Conservation (phyloP, 2,888 invertebrate genomes). For the Caenorhabditis doughertyi region DNA sequence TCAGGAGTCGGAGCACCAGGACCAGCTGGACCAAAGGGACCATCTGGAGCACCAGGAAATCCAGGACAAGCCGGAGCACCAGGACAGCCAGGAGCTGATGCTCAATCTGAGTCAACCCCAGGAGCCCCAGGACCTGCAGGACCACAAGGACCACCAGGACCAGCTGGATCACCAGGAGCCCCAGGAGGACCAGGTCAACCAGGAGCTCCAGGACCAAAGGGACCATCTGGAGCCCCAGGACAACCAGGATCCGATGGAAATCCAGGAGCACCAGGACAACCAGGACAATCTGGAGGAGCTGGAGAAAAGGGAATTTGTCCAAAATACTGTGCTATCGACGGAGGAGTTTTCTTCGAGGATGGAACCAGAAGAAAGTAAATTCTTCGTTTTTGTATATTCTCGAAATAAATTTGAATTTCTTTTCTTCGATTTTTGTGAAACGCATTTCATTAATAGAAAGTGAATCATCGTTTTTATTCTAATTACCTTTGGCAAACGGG, state of each 20-base stretch:
- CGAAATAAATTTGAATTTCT: background rate
- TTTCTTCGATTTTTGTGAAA: background rate
- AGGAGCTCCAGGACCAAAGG: slow-evolving; percentile 71
- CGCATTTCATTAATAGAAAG: background rate
- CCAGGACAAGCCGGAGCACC: slow-evolving; percentile 74
- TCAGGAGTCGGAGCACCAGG: slow-evolving; percentile 62
- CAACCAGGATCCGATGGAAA: slow-evolving; percentile 71
- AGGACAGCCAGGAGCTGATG: slow-evolving; percentile 73
- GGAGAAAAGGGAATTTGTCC: slow-evolving; percentile 35
- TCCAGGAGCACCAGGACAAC: slow-evolving; percentile 64
- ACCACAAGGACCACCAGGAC: slow-evolving; percentile 68
- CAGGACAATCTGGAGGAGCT: no score
- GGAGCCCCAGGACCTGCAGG: slow-evolving; percentile 74
- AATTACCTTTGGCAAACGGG: slow-evolving; percentile 20
- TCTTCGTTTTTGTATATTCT: slow-evolving; percentile 1
- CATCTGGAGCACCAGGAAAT: slow-evolving; percentile 65
- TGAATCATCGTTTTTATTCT: background rate
- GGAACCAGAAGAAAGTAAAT: slow-evolving; percentile 29
- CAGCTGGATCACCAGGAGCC: slow-evolving; percentile 42
- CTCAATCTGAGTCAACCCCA: slow-evolving; percentile 47
- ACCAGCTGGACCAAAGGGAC: slow-evolving; percentile 68
- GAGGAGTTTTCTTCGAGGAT: slow-evolving; percentile 29
- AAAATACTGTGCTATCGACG: slow-evolving; percentile 18
- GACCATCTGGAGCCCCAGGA: slow-evolving; percentile 72
- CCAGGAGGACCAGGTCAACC: slow-evolving; percentile 55